These are phyloP conservation scores for Thaleichthys pacificus DNA, from an alignment of 2,797 vertebrate genomes.

Conservation along the genomic window DNA sequence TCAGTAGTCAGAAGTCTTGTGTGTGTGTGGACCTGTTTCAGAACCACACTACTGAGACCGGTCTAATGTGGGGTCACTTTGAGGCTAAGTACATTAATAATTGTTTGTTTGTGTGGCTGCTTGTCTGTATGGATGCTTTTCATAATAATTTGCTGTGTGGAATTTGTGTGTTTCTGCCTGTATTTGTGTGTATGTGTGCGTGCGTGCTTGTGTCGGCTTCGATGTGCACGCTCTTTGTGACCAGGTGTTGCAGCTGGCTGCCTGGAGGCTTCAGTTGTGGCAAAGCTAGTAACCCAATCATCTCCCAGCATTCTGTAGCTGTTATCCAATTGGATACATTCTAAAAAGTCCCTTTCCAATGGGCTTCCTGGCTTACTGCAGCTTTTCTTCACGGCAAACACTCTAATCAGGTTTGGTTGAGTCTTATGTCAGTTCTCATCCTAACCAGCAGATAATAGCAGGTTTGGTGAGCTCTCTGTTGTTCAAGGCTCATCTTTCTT, in stretches of 20 bases:
- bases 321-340: neutral
- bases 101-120: conserved; percentile 37
- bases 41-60: conserved; percentile 26
- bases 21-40: conserved; percentile 21
- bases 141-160: conserved; percentile 30
- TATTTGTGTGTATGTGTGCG: conserved; percentile 5
- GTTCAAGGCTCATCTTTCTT: too few species aligned
- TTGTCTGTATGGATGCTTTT: conserved; percentile 30
- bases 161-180: conserved; percentile 5
- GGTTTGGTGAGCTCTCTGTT: too few species aligned
- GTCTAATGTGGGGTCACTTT: conserved; percentile 53
- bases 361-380: conserved; percentile 14
- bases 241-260: conserved; percentile 16
- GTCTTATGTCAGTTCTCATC: too few species aligned
- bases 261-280: conserved; percentile 1
- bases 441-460: too few species aligned
- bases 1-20: too few species aligned
- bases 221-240: conserved; percentile 20
- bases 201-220: conserved; percentile 13
- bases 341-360: conserved; percentile 1
- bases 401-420: too few species aligned
- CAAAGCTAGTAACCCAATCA: neutral
- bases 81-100: conserved; percentile 47
- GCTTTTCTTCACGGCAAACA: neutral
- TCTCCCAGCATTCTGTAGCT: neutral